A percentile compares a stretch with the other conserved stretches of the same genome.
phyloP scores from a whole-genome alignment of 2,888 invertebrate species.

The Synergus laeviventris region DNA sequence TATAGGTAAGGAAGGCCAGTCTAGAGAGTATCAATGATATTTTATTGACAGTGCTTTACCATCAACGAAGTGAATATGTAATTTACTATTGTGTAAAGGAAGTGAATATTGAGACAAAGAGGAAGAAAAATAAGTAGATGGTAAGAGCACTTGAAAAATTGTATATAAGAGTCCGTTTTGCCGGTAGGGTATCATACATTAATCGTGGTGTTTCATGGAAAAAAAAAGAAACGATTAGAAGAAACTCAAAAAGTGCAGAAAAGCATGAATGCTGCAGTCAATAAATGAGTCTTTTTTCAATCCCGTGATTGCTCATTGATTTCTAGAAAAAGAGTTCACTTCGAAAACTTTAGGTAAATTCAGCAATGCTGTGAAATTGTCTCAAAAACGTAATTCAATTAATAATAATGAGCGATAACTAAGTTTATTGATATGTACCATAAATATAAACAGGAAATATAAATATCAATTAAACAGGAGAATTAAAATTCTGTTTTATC shows the following conservation, averaged over 20 bases:
- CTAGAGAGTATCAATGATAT: conserved; percentile 69
- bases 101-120: conserved; percentile 17
- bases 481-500: too few relatives aligned
- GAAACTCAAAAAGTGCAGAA: not conserved
- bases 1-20: conserved; percentile 50
- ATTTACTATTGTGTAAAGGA: conserved; percentile 54
- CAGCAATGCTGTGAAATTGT: too few relatives aligned
- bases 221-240: not conserved
- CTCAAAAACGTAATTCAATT: too few relatives aligned
- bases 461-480: too few relatives aligned
- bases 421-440: too few relatives aligned
- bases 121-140: conserved; percentile 26
- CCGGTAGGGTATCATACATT: not conserved
- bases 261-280: too few relatives aligned
- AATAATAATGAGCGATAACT: too few relatives aligned
- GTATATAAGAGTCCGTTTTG: not conserved
- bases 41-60: conserved; percentile 65
- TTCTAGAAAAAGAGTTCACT: too few relatives aligned
- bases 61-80: conserved; percentile 61
- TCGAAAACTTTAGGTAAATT: too few relatives aligned
- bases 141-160: not conserved
- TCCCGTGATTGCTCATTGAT: too few relatives aligned
- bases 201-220: not conserved
- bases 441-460: too few relatives aligned
- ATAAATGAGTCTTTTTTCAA: too few relatives aligned